Percentiles rank a stretch among this genome's conserved stretches.
These are phyloP conservation scores for Scomberomorus guttatus DNA, from an alignment of 2,797 vertebrate genomes.

Conservation along the genomic window DNA sequence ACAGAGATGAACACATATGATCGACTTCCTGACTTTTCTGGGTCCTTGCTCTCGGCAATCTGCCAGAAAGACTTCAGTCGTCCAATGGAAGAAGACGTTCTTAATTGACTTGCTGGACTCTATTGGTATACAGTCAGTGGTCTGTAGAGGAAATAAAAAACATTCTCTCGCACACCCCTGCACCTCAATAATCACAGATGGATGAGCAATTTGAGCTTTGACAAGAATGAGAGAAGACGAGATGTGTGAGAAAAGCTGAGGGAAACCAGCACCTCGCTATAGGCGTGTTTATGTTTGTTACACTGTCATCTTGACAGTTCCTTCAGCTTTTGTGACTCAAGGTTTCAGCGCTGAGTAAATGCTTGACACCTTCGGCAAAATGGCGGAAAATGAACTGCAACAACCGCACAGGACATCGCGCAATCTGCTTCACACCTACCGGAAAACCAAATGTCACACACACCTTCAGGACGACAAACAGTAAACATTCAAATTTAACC, in stretches of 20 bases:
- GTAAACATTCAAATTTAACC: slow-evolving; percentile 54
- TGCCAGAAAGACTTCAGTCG: slow-evolving; percentile 55
- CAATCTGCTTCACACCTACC: slow-evolving; percentile 43
- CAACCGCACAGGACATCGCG: slow-evolving; percentile 13
- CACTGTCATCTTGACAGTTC: slow-evolving; percentile 38
- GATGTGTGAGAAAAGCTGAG: slow-evolving; percentile 44
- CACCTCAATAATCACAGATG: slow-evolving; percentile 62
- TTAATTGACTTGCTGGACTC: slow-evolving; percentile 77
- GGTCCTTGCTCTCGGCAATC: slow-evolving; percentile 61
- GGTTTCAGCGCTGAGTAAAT: slow-evolving; percentile 28
- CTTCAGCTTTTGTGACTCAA: slow-evolving; percentile 33
- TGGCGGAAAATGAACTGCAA: slow-evolving; percentile 13
- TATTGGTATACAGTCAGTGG: slow-evolving; percentile 44
- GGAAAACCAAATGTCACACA: slow-evolving; percentile 49
- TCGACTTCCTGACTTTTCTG: slow-evolving; percentile 72
- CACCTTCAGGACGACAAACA: slow-evolving; percentile 18
- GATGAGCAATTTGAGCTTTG: slow-evolving; percentile 55
- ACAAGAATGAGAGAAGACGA: slow-evolving; percentile 32
- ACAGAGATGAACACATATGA: slow-evolving; percentile 71
- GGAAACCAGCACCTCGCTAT: slow-evolving; percentile 38
- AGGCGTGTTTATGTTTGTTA: slow-evolving; percentile 24
- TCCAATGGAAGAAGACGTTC: slow-evolving; percentile 53
- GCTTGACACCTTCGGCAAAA: slow-evolving; percentile 43
- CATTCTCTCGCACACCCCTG: slow-evolving; percentile 27
- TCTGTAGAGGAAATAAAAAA: slow-evolving; percentile 58